A percentile compares a stretch with the other conserved stretches of the same genome.
Evolutionary conservation across 2,888 invertebrate genomes (phyloP).

Genomic region (Nemotelus nigrinus): DNA sequence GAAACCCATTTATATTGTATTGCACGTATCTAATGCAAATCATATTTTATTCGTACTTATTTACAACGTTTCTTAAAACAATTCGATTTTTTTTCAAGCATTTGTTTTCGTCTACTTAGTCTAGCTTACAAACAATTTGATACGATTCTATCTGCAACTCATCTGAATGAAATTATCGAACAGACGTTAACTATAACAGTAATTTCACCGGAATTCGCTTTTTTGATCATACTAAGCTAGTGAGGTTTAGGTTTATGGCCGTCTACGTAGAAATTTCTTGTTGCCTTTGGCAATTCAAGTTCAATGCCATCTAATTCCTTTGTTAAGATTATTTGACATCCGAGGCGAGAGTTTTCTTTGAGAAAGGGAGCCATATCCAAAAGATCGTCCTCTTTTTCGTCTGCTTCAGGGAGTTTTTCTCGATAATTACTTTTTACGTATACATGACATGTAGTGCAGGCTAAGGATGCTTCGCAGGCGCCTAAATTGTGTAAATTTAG

Average conservation of each 20-base stretch:
- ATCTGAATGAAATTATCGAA: too few relatives aligned
- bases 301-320: conserved; percentile 90
- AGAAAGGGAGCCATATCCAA: conserved; percentile 96
- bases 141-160: too few relatives aligned
- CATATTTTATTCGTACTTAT: too few relatives aligned
- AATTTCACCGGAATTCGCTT: too few relatives aligned
- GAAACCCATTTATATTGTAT: too few relatives aligned
- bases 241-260: conserved; percentile 96
- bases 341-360: conserved; percentile 92
- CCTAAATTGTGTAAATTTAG: conserved; percentile 66
- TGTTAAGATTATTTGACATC: conserved; percentile 89
- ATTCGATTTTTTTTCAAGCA: too few relatives aligned
- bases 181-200: too few relatives aligned
- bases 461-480: conserved; percentile 97
- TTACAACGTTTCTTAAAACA: too few relatives aligned
- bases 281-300: conserved; percentile 84
- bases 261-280: conserved; percentile 97
- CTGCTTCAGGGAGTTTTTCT: conserved; percentile 79
- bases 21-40: too few relatives aligned
- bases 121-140: too few relatives aligned
- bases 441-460: conserved; percentile 98
- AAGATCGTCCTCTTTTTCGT: conserved; percentile 96
- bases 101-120: too few relatives aligned
- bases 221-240: conserved; percentile 63
- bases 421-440: conserved; percentile 83